Base-by-base conservation (phyloP, 1,140 invertebrate species). In the Zelostemma sp. region DNA sequence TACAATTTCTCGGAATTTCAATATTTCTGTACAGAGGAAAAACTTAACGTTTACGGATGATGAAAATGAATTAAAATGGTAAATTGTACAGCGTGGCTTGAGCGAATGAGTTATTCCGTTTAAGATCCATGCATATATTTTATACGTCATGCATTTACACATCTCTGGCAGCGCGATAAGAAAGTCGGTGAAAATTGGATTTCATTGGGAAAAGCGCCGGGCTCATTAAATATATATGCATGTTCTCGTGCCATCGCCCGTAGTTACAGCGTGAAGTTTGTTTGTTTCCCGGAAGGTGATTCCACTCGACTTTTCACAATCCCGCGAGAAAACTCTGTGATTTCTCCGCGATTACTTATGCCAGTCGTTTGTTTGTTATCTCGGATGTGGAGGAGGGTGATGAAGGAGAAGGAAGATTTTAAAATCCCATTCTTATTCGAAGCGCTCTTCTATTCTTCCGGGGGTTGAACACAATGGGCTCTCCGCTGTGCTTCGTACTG, bases 401-500 rank as follows among this genome's bases (percentile, higher is more conserved):
- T 51, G 55, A 48, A 54, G 31, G 33, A 16, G 63, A 66, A 48
- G 47, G 31, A 45, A 16, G 63, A 66, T 66, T 59, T 69, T 60
- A 64, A 69, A 69, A 69, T 64, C 60, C 51, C 49, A 64, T 69
- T 69, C 61, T 64, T 64, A 69, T 60, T 53, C 57, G 46, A 53
- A 60, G 60, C 57, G 49, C 55, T 69, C 67, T 64, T 54, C 56
- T 54, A 69, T 64, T 73, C 66, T 63, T 72, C 67, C 33, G 54
- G 41, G 51, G 35, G 46, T 63, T 47, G 56, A 67, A 57, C 65
- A 76, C 70, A 76, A 79, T 77, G 70, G 72, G 33, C 14, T 60
- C 54, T 46, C 51, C 28, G 45, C 54, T 43, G 17, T 21, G 38
- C 48, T 25, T 51, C 56, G 58, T 49, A 55, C 56, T 61, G 49